Evolutionary conservation across 2,797 vertebrate genomes (phyloP), one percentile per base, ranked within the genome.

Genomic region (Mormyrus proboscirostris): DNA sequence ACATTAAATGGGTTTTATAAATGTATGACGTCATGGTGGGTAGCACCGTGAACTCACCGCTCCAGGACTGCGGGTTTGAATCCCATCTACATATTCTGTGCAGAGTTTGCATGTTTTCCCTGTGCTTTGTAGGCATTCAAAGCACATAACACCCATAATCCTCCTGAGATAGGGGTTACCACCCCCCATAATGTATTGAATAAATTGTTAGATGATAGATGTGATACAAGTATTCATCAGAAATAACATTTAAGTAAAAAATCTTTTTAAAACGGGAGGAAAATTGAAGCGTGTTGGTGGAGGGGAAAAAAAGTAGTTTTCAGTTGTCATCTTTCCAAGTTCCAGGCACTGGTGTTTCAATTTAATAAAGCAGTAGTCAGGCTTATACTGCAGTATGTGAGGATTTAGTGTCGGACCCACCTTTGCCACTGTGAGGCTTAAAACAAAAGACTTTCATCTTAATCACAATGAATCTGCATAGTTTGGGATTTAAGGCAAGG

Each of bases 311-410:
- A 29, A 38, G 65, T 73, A 73, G 29, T 65, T 38, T 53, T 55
- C n/a, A 16, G n/a, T 73, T 82, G 33, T 82, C n/a, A 53, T n/a
- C 73, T 90, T 93, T 90, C 91, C 19, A 14, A 90, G 91, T 89
- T 89, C 88, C 69, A 89, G 90, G 47, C 91, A 91, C 90, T 91
- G 93, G 91, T 91, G 89, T 89, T 92, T 92, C 92, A 90, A 91
- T 93, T 92, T 95, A 95, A 95, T 96, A 94, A 94, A 93, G 93
- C 92, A 93, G 95, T 94, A 94, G 92, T 7, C 57, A 59, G 92
- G 92, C 93, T 92, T 93, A 93, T 93, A 38, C 50, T 19, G 38
- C 9, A 59, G 95, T 88, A 91, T 89, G 90, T 95, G 93, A 94
- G 83, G 93, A 94, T 92, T 92, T 93, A 93, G 92, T 91, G 92